Evolutionary conservation across 2,113 vertebrate genomes (phyloP).

Genomic region (Hylia prasina): DNA sequence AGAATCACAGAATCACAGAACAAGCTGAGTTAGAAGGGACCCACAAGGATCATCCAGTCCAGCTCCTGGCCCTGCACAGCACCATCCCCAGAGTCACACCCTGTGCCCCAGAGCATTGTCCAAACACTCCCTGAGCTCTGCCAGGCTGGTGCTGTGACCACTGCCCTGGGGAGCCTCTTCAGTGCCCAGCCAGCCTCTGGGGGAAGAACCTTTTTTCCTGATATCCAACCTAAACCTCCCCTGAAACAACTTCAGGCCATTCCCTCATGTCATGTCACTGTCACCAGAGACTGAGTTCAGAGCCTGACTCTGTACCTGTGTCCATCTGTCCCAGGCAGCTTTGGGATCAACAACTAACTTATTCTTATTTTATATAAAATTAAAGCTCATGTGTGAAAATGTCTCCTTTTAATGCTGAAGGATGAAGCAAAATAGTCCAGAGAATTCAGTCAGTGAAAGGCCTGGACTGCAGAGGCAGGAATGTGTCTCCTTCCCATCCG

Average conservation of each 20-base stretch:
- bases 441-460: no score
- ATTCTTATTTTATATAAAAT: no score
- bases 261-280: rapidly evolving
- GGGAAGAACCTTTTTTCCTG: not conserved
- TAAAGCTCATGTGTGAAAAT: not conserved
- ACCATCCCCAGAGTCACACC: no score
- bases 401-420: not conserved
- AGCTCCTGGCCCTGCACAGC: no score
- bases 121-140: not conserved
- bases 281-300: not conserved
- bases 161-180: not conserved
- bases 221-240: not conserved
- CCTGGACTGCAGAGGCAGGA: not conserved
- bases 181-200: not conserved
- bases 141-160: not conserved
- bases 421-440: not conserved
- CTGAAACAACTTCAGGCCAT: not conserved
- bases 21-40: no score
- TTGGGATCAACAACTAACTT: not conserved
- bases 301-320: rapidly evolving
- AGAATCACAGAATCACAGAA: no score
- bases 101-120: rapidly evolving
- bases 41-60: no score
- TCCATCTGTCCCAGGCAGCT: not conserved
- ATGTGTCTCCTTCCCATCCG: not conserved